Evolutionary conservation across 2,113 vertebrate genomes (phyloP).

Genomic region (Tragulus kanchil): DNA sequence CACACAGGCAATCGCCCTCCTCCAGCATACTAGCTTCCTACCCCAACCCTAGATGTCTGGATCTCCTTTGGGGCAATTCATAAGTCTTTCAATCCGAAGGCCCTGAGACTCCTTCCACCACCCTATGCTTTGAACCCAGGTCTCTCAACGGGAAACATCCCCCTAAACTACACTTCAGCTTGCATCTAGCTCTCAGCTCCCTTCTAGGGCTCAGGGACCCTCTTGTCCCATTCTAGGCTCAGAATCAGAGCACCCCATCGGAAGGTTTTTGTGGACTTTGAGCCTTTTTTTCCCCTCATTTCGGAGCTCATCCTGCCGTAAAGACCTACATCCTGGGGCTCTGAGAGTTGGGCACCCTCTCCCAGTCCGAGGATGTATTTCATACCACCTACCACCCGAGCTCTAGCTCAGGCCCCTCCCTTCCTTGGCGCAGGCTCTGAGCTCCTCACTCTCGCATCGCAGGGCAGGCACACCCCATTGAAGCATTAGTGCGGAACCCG

Average conservation of each 20-base stretch:
- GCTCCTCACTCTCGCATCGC: background rate
- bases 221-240: background rate
- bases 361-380: background rate
- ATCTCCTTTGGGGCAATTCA: constrained; percentile 62
- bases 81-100: background rate
- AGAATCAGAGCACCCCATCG: background rate
- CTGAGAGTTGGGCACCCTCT: background rate
- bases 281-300: background rate
- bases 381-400: background rate
- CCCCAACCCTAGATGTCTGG: constrained; percentile 16
- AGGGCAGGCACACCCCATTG: background rate
- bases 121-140: background rate
- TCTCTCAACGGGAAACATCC: background rate
- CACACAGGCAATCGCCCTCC: constrained; percentile 55
- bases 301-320: background rate
- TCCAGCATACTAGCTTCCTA: background rate
- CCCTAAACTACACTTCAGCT: background rate
- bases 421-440: background rate
- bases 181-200: background rate
- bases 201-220: background rate
- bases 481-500: background rate
- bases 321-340: background rate
- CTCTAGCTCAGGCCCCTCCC: background rate
- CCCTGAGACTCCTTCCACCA: background rate
- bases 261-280: constrained; percentile 6